Conservation (phyloP, 1,140 invertebrate species). For the Drosophila pachea region DNA sequence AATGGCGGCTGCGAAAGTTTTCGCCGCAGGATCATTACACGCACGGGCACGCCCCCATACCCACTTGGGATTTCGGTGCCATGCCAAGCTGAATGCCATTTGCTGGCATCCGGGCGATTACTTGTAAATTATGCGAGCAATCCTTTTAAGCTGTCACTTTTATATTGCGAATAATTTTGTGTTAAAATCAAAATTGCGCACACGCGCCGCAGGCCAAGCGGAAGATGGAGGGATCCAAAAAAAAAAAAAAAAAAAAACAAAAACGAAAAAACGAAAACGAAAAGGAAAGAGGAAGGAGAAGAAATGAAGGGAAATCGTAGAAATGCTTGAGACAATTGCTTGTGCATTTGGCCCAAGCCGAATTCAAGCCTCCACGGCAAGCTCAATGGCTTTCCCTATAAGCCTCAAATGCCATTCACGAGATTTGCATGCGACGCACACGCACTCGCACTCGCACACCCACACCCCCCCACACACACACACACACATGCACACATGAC, state of each 20-base stretch:
- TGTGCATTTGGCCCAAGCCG: slow-evolving; percentile 42
- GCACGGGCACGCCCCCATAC: slow-evolving; percentile 43
- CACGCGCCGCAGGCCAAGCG: slow-evolving; percentile 41
- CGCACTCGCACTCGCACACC: slow-evolving; percentile 17
- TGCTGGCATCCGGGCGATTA: slow-evolving; percentile 40
- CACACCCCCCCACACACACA: neutral
- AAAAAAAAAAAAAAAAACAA: no score
- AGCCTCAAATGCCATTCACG: slow-evolving; percentile 45
- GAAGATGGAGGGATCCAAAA: neutral
- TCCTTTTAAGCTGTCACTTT: slow-evolving; percentile 75
- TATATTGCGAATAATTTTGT: slow-evolving; percentile 71
- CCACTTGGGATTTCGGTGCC: neutral
- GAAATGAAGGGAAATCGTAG: slow-evolving; percentile 39
- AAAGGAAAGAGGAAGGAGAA: neutral
- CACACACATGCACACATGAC: neutral
- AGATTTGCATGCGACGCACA: slow-evolving; percentile 33
- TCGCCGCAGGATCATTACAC: slow-evolving; percentile 58
- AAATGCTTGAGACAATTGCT: slow-evolving; percentile 64
- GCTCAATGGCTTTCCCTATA: slow-evolving; percentile 28
- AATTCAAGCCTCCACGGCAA: neutral
- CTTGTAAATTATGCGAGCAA: slow-evolving; percentile 64
- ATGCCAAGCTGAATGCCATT: slow-evolving; percentile 20
- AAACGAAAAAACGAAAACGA: no score
- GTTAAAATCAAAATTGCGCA: slow-evolving; percentile 70
- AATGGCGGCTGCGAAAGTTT: slow-evolving; percentile 57